These are phyloP conservation scores for Aporophyla nigra DNA, from an alignment of 2,888 invertebrate genomes.

Conservation along the genomic window DNA sequence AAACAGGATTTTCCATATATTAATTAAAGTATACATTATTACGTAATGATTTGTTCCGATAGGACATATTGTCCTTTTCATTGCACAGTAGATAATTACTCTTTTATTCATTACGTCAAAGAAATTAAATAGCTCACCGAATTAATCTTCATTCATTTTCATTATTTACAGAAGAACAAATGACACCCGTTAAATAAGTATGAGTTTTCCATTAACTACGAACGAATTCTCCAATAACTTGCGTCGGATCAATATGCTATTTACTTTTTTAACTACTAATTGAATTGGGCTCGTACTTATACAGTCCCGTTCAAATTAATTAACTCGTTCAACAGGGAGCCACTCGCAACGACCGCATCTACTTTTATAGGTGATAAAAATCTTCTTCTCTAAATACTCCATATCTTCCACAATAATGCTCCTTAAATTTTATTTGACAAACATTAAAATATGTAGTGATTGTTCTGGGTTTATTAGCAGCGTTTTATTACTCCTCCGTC, in stretches of 20 bases:
- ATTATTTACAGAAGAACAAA: slow-evolving; percentile 55
- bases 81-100: no score
- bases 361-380: slow-evolving; percentile 80
- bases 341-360: slow-evolving; percentile 70
- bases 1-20: background rate
- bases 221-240: slow-evolving; percentile 64
- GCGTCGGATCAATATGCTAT: slow-evolving; percentile 73
- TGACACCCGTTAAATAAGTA: slow-evolving; percentile 58
- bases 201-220: slow-evolving; percentile 61
- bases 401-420: slow-evolving; percentile 65
- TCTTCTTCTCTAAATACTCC: slow-evolving; percentile 66
- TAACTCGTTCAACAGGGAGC: slow-evolving; percentile 74
- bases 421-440: slow-evolving; percentile 69
- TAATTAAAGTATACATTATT: no score
- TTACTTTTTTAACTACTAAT: slow-evolving; percentile 83
- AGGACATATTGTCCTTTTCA: no score
- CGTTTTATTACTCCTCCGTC: slow-evolving; percentile 74
- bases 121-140: slow-evolving; percentile 46
- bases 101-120: background rate
- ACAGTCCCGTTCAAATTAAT: slow-evolving; percentile 81
- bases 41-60: no score
- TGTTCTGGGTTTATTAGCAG: slow-evolving; percentile 76
- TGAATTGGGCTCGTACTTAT: slow-evolving; percentile 79
- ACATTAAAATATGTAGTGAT: slow-evolving; percentile 76
- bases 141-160: slow-evolving; percentile 53